These are phyloP conservation scores for Piezodorus guildinii DNA, from an alignment of 1,140 invertebrate species.

Conservation along the genomic window DNA sequence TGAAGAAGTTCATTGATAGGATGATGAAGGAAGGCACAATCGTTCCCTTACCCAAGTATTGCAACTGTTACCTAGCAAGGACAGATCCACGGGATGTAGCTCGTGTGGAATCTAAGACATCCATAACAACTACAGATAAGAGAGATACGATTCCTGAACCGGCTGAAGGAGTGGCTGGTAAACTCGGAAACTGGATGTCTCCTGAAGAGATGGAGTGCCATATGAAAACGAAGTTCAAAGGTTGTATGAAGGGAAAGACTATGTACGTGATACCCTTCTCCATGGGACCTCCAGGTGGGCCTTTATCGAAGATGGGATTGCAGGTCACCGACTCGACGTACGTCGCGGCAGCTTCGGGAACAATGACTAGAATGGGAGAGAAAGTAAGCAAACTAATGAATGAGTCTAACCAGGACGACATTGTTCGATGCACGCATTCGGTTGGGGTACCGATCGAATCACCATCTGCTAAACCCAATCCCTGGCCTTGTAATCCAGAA, in stretches of 20 bases:
- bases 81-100: constrained; percentile 97
- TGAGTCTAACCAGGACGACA: constrained; percentile 47
- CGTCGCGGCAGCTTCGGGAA: constrained; percentile 92
- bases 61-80: constrained; percentile 69
- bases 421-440: constrained; percentile 86
- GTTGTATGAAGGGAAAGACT: constrained; percentile 91
- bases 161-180: constrained; percentile 57
- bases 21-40: not conserved
- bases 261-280: constrained; percentile 99
- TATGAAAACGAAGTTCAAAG: constrained; percentile 78
- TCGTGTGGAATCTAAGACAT: constrained; percentile 88
- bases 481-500: constrained; percentile 97
- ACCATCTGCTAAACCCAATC: constrained; percentile 38
- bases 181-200: constrained; percentile 91
- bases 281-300: constrained; percentile 94
- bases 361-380: constrained; percentile 93
- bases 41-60: not conserved
- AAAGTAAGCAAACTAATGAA: constrained; percentile 53
- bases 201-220: constrained; percentile 71
- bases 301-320: constrained; percentile 93
- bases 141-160: constrained; percentile 59
- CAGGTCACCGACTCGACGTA: constrained; percentile 96
- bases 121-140: constrained; percentile 24
- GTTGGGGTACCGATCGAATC: constrained; percentile 66
- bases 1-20: not conserved